A percentile compares a stretch with the other conserved stretches of the same genome.
phyloP scores from a whole-genome alignment of 1,140 invertebrate genomes.

The Drosophila orena region DNA sequence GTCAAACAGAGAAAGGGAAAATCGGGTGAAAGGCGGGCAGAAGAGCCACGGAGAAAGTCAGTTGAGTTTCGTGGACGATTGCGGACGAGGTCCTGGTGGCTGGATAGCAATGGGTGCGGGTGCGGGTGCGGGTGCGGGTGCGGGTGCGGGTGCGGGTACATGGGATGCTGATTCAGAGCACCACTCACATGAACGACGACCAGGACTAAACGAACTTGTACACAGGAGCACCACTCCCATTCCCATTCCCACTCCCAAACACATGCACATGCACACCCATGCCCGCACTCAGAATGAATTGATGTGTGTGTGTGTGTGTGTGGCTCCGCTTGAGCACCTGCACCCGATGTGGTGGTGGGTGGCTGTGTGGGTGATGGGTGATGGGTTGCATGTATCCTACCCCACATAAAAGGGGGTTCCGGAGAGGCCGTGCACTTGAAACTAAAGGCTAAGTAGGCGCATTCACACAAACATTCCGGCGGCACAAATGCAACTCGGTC shows the following conservation, averaged over 20 bases:
- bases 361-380: conserved; percentile 18
- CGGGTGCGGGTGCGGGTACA: background rate
- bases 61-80: conserved; percentile 44
- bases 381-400: too few species aligned
- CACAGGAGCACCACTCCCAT: conserved; percentile 30
- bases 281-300: background rate
- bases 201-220: conserved; percentile 41
- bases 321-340: conserved; percentile 44
- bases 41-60: conserved; percentile 31
- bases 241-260: conserved; percentile 27
- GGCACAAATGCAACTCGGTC: conserved; percentile 43
- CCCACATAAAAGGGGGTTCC: conserved; percentile 10
- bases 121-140: too few species aligned
- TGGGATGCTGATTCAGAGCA: conserved; percentile 36
- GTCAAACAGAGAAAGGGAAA: conserved; percentile 42
- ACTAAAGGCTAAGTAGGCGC: conserved; percentile 58
- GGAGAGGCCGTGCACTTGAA: conserved; percentile 45
- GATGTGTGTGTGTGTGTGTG: conserved; percentile 15
- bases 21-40: conserved; percentile 7
- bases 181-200: conserved; percentile 42
- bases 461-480: conserved; percentile 44
- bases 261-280: too few species aligned
- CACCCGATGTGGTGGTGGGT: conserved; percentile 26
- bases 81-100: conserved; percentile 26
- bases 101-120: background rate